Evolutionary conservation across 2,888 invertebrate species (phyloP), one percentile per base, ranked within the genome.

Genomic region (Stomorhina lunata): DNA sequence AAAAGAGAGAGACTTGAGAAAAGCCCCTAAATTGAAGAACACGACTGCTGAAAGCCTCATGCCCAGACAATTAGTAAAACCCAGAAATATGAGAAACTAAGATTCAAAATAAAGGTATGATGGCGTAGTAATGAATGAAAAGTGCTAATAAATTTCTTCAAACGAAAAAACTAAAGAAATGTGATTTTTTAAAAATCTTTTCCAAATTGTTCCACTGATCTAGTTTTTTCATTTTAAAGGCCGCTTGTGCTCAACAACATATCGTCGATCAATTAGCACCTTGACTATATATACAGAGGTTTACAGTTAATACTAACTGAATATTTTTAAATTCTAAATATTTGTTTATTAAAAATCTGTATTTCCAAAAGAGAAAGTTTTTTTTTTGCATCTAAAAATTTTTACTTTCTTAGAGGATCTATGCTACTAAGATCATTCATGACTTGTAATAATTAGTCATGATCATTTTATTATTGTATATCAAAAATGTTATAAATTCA

Each of bases 191-290:
- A n/a, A 25, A 25, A 9, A 45, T 55, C 53, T 45, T 4, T 81
- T n/a, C n/a, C n/a, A n/a, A n/a, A 40, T 37, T 80, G 81, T 40
- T 78, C 76, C 34, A 83, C 73, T 85, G 84, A 59, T 83, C 85
- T 37, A 85, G 50, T 83, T 83, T 81, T 80, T 15, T 32, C 22
- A 5, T 12, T 2, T 40, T 43, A 53, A 76, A 29, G 15, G 32
- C 40, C 6, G 5, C 20, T 43, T 10, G 9, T 50, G 34, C 6
- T 4, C 45, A 25, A 22, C n/a, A n/a, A n/a, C n/a, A n/a, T 7
- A 59, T 25, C 34, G 37, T 61, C 48, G 48, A n/a, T 0, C 6
- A 81, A 81, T 81, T 81, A 81, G n/a, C 77, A 63, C 68, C 53
- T 77, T n/a, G n/a, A n/a, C n/a, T n/a, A n/a, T n/a, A n/a, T 22